Conservation (phyloP, 2,888 invertebrate genomes). For the Agrochola lychnidis region DNA sequence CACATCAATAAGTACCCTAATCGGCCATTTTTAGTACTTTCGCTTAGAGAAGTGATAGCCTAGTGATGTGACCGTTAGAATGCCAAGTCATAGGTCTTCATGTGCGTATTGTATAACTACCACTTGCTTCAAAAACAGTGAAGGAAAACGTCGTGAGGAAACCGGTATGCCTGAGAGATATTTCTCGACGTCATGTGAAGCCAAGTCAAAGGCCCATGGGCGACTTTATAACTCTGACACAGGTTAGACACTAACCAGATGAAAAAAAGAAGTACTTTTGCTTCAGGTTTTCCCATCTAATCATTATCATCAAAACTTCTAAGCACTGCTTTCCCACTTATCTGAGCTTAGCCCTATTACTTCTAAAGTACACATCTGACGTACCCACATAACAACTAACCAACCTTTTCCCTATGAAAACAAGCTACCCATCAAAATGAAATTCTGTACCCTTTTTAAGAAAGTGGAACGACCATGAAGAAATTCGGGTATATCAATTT, state of each 20-base stretch:
- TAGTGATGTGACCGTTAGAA: no score
- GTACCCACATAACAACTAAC: conserved; percentile 18
- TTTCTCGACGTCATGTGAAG: no score
- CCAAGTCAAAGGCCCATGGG: no score
- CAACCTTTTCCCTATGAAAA: conserved; percentile 37
- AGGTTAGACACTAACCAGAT: no score
- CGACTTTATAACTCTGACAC: no score
- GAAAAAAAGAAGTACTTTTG: background rate
- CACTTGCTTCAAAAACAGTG: no score
- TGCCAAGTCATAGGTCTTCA: no score
- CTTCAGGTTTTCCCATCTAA: background rate
- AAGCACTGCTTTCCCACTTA: background rate
- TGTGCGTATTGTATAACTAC: no score
- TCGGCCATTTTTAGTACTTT: background rate
- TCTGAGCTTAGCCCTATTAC: background rate
- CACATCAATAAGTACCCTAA: background rate
- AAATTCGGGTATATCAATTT: conserved; percentile 54
- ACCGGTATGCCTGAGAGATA: no score
- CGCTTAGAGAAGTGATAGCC: no score
- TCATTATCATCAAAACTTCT: background rate
- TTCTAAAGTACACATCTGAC: conserved; percentile 44
- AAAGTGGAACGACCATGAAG: conserved; percentile 39
- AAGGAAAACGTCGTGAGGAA: no score
- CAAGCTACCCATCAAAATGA: conserved; percentile 47
- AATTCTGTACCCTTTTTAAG: conserved; percentile 49